These are phyloP conservation scores for Mus spicilegus DNA, from an alignment of 2,113 vertebrate species.

Conservation along the genomic window DNA sequence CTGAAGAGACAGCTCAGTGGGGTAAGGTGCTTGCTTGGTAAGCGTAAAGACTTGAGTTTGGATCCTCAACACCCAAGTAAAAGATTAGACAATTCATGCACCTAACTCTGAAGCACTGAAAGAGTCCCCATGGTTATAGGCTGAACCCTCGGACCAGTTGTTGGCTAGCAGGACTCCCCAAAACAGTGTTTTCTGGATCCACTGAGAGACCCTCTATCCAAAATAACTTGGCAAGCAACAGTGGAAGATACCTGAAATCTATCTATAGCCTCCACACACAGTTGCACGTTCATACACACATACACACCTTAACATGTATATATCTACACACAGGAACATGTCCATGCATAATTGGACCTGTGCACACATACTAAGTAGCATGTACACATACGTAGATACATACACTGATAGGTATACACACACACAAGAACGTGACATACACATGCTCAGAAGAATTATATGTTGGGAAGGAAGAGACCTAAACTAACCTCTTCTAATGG, in stretches of 20 bases:
- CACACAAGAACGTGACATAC: neutral
- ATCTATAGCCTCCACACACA: neutral
- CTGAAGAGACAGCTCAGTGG: neutral
- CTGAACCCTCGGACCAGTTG: neutral
- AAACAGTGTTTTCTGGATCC: no score
- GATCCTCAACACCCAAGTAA: neutral
- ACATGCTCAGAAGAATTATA: neutral
- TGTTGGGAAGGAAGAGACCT: neutral
- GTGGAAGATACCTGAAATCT: neutral
- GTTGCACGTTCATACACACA: neutral
- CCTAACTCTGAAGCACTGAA: no score
- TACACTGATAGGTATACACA: fast-evolving
- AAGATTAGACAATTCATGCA: neutral
- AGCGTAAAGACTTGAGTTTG: neutral
- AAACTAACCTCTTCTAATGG: neutral
- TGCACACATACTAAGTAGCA: neutral
- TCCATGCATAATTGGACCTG: neutral
- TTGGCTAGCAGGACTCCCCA: neutral
- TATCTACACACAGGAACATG: neutral
- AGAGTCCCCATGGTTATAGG: no score
- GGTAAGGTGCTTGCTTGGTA: neutral
- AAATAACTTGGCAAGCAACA: neutral
- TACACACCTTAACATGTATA: neutral
- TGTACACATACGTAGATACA: neutral
- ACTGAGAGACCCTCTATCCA: neutral